Conservation (phyloP, 2,888 invertebrate species). For the Sthenelais limicola region DNA sequence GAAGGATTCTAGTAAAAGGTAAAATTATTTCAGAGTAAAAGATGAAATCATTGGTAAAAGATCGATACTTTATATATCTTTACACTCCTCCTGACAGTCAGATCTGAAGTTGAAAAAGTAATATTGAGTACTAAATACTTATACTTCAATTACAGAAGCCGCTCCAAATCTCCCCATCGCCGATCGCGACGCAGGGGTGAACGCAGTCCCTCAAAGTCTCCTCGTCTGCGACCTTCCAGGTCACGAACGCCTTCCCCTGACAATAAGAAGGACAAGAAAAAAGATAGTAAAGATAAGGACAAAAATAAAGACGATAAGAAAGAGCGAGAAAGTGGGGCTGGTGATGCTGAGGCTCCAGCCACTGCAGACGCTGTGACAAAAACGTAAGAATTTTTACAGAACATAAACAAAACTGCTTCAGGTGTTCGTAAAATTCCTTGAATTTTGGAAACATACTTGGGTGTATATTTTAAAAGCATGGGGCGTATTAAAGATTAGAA, state of each 20-base stretch:
- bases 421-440: too few relatives aligned
- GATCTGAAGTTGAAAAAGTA: neutral
- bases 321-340: neutral
- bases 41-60: neutral
- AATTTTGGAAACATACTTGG: too few relatives aligned
- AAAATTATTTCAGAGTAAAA: neutral
- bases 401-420: too few relatives aligned
- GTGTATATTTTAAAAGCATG: too few relatives aligned
- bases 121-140: too few relatives aligned
- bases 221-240: conserved; percentile 47
- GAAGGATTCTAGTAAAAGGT: conserved; percentile 49
- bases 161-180: conserved; percentile 41
- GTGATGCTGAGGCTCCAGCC: neutral
- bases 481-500: too few relatives aligned
- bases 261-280: conserved; percentile 21
- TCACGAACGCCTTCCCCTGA: conserved; percentile 40
- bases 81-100: neutral
- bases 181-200: conserved; percentile 33
- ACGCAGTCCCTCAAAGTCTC: conserved; percentile 46
- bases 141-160: too few relatives aligned
- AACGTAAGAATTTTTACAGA: too few relatives aligned
- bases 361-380: too few relatives aligned
- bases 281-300: conserved; percentile 33
- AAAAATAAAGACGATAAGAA: conserved; percentile 9
- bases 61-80: neutral